phyloP scores from a whole-genome alignment of 2,888 invertebrate genomes.

The Lasioglossum figueresi region DNA sequence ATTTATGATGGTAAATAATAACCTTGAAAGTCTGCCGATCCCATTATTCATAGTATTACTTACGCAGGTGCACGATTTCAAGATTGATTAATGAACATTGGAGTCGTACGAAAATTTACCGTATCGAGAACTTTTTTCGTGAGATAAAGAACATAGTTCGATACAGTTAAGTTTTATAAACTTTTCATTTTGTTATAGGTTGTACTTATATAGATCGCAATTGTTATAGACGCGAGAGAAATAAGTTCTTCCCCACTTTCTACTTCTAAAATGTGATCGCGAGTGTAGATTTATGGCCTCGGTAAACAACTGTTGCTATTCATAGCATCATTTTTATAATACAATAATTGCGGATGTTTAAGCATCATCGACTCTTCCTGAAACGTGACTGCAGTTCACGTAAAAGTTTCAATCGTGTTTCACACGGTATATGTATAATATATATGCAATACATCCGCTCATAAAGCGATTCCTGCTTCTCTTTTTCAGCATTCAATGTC shows the following conservation, averaged over 20 bases:
- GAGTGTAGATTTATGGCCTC: background rate
- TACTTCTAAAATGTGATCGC: background rate
- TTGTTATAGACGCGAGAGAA: background rate
- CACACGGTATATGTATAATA: background rate
- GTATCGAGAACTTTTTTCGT: background rate
- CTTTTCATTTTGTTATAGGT: background rate
- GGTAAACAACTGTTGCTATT: background rate
- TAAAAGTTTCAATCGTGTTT: background rate
- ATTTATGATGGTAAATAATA: background rate
- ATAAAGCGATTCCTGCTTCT: background rate
- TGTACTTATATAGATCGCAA: background rate
- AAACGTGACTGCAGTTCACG: background rate
- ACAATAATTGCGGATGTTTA: background rate
- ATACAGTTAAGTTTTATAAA: background rate
- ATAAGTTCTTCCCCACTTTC: background rate
- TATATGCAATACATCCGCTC: background rate
- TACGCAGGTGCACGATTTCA: background rate
- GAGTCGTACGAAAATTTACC: background rate
- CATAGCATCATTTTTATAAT: background rate
- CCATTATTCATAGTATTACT: background rate
- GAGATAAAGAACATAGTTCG: background rate
- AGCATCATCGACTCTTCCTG: background rate
- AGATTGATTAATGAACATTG: background rate
- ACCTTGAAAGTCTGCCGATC: background rate
- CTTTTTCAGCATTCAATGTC: background rate